Conservation (phyloP, 2,888 invertebrate genomes). For the Epsilonema sp. region DNA sequence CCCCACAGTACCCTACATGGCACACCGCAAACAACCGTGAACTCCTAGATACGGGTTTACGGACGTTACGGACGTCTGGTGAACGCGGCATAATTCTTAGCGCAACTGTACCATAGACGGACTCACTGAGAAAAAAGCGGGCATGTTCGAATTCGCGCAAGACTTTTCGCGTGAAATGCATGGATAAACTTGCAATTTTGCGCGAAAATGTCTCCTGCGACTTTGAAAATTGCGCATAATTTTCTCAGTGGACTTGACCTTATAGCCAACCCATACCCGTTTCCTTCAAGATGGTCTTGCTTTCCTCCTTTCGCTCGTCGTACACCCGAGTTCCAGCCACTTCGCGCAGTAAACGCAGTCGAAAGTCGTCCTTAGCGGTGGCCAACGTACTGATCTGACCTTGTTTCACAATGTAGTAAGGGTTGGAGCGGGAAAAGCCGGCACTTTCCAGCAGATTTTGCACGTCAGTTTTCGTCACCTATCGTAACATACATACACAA, state of each 20-base stretch:
- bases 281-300: slow-evolving; percentile 71
- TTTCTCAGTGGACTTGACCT: too few species aligned
- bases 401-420: slow-evolving; percentile 98
- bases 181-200: too few species aligned
- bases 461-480: slow-evolving; percentile 56
- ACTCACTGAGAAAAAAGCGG: too few species aligned
- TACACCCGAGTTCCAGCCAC: slow-evolving; percentile 51
- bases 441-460: slow-evolving; percentile 94
- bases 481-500: slow-evolving; percentile 6
- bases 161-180: slow-evolving; percentile 56
- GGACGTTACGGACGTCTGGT: too few species aligned
- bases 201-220: too few species aligned
- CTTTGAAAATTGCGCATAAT: too few species aligned
- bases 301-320: slow-evolving; percentile 92
- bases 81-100: too few species aligned
- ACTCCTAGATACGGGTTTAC: too few species aligned
- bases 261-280: slow-evolving; percentile 30
- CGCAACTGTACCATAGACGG: too few species aligned
- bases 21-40: too few species aligned
- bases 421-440: slow-evolving; percentile 94
- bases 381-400: slow-evolving; percentile 99
- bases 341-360: slow-evolving; percentile 51
- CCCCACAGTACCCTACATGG: too few species aligned
- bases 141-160: slow-evolving; percentile 98
- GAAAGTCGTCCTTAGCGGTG: slow-evolving; percentile 86